phyloP scores from a whole-genome alignment of 2,888 invertebrate species.

The Leistus spinibarbis region DNA sequence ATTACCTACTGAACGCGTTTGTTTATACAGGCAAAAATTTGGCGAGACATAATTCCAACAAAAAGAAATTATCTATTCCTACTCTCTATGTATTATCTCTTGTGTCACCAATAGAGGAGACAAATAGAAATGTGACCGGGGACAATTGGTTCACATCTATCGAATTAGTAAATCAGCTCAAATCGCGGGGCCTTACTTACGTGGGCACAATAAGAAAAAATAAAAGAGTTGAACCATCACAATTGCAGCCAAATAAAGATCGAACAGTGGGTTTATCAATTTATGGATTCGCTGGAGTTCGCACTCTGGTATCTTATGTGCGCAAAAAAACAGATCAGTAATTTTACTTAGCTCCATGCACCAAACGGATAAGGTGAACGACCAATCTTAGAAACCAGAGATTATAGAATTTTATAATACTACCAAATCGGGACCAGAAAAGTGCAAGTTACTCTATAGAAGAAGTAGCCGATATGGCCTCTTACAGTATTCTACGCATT shows the following conservation, averaged over 20 bases:
- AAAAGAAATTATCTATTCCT: conserved; percentile 41
- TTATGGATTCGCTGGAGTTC: conserved; percentile 44
- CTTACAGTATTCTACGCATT: conserved; percentile 1
- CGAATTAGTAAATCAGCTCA: conserved; percentile 43
- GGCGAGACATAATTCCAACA: conserved; percentile 42
- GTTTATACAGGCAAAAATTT: conserved; percentile 12
- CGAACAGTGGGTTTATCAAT: conserved; percentile 40
- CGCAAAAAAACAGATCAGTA: conserved; percentile 34
- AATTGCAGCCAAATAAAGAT: conserved; percentile 45
- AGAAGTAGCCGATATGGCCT: conserved; percentile 21
- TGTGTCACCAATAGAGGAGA: conserved; percentile 35
- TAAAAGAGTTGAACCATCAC: conserved; percentile 43
- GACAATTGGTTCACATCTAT: conserved; percentile 47
- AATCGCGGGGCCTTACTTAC: conserved; percentile 42
- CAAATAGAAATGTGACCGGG: conserved; percentile 45
- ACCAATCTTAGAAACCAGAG: conserved; percentile 24
- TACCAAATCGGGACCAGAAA: conserved; percentile 21
- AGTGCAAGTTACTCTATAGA: conserved; percentile 7
- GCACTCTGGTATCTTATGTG: conserved; percentile 38
- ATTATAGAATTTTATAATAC: conserved; percentile 18
- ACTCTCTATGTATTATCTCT: no score
- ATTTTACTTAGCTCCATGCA: conserved; percentile 42
- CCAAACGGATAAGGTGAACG: conserved; percentile 30
- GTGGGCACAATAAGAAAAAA: conserved; percentile 45
- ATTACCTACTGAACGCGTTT: conserved; percentile 6